phyloP scores from a whole-genome alignment of 2,797 vertebrate genomes.

The Acridotheres tristis region DNA sequence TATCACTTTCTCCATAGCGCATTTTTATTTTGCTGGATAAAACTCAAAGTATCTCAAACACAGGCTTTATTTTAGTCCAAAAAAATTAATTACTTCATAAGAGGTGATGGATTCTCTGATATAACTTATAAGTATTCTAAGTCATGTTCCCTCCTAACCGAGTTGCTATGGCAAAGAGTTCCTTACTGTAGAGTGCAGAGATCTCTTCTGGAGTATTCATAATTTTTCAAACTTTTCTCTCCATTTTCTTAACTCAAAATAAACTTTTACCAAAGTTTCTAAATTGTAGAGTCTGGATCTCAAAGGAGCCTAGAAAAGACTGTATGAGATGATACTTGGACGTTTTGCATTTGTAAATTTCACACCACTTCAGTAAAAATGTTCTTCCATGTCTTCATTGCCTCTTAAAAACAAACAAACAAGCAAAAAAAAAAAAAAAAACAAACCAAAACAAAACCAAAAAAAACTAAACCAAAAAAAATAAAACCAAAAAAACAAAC shows the following conservation, averaged over 20 bases:
- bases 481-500: too few species aligned
- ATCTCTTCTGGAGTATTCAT: neutral
- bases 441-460: too few species aligned
- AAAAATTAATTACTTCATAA: neutral
- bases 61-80: neutral
- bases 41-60: neutral
- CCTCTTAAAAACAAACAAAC: neutral
- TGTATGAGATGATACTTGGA: neutral
- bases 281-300: neutral
- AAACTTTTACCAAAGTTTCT: neutral
- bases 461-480: neutral
- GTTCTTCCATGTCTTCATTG: neutral
- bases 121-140: neutral
- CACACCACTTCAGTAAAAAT: neutral
- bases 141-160: neutral
- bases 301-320: neutral
- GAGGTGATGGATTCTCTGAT: neutral
- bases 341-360: neutral
- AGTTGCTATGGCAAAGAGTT: neutral
- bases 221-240: neutral
- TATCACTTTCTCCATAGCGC: neutral
- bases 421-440: neutral
- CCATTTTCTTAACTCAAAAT: neutral
- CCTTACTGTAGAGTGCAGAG: neutral
- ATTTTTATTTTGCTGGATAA: neutral